Evolutionary conservation across 2,888 invertebrate genomes (phyloP), one percentile per base, ranked within the genome.

Genomic region (Ophion obscuratus): DNA sequence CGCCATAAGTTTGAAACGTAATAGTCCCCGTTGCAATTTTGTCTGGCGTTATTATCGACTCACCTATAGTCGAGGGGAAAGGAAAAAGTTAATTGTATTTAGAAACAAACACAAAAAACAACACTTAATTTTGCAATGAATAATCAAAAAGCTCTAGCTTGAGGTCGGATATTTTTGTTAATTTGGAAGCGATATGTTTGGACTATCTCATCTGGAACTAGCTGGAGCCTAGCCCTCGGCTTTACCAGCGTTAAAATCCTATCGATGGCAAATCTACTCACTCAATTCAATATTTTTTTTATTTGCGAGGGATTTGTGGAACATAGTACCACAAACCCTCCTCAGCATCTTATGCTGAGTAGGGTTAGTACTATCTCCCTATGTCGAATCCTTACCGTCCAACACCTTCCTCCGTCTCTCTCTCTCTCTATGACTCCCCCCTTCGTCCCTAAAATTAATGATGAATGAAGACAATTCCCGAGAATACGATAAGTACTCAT

Each of bases 1-100:
- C 89, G 24, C 92, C 89, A 90, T 95, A 95, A 0, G 95, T 94
- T 6, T 90, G 87, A 14, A 88, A 86, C 27, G 92, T 93, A n/a
- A 95, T 94, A 9, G 90, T 90, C 89, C 94, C 88, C 90, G 91
- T 83, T 78, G 89, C 91, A 64, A 89, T 62, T 9, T 90, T 89
- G 70, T 92, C 91, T 44, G 89, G 84, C 5, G 74, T 84, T 31
- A 88, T 91, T 61, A 92, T 85, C 47, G 82, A 75, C 53, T 83
- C 73, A 59, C 89, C 92, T 92, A 61, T 40, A 27, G 9, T 24
- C n/a, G 7, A 59, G n/a, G 27, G n/a, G 14, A 70, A 78, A 61
- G 10, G 47, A 14, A n/a, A 44, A 7, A 31, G n/a, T 53, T 11
- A 7, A 47, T 53, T 70, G 17, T 14, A 53, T 70, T 44, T 53